Evolutionary conservation across 1,140 invertebrate species (phyloP), one percentile per base, ranked within the genome.

Genomic region (Drosophila littoralis): DNA sequence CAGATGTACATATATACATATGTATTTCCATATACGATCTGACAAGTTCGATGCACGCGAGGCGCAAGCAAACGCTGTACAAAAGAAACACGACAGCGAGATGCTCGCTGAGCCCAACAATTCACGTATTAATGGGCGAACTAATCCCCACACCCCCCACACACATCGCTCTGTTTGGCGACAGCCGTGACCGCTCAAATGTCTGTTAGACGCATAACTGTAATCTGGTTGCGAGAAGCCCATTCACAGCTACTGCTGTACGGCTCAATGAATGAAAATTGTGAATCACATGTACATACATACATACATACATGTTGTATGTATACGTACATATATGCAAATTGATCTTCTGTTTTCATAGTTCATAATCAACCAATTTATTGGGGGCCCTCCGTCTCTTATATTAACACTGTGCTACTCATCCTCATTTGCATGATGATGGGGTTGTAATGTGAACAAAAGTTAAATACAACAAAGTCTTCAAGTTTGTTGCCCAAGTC

Each of bases 21-120:
- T n/a, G 40, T 50, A 52, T 38, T 63, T 36, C 12, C 54, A 43
- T 43, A 32, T 52, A 33, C 9, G 50, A 54, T 54, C 43, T 54
- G 61, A 65, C 61, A 65, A 65, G 61, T 54, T 65, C 50, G 48
- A 64, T 52, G 48, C 60, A 45, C 38, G 54, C 54, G 12, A 42
- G 0, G 48, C 48, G 2, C 22, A 10, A 48, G 5, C 10, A 9
- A 9, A 12, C 10, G 32, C 22, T 10, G 12, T 52, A 15, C 3
- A 10, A 43, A 35, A 57, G 33, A 46, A 12, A 46, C 64, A 59
- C 35, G 45, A 51, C n/a, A 7, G n/a, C 50, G 33, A n/a, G 38
- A 45, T 42, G 32, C 54, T 46, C 22, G 22, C n/a, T 42, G 15
- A 43, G 35, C 10, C 15, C 17, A 35, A 55, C 35, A 42, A 38